These are phyloP conservation scores for Plecotus auritus DNA, from an alignment of 2,113 vertebrate genomes.

Conservation along the genomic window DNA sequence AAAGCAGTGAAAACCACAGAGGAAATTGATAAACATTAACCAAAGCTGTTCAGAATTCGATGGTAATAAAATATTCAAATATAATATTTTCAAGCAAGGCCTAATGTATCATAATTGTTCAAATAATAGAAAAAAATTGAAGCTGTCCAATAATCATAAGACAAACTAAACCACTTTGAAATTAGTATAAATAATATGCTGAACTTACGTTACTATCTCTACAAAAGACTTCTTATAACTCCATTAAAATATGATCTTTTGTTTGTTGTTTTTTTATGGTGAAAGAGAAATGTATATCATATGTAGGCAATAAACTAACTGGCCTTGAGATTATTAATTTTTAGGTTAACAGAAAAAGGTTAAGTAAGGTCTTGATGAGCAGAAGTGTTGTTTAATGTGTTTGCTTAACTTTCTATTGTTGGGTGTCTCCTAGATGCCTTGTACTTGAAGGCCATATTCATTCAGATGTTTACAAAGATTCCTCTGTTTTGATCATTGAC, in stretches of 20 bases:
- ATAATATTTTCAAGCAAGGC: background rate
- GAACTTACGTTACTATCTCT: background rate
- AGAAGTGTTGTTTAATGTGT: background rate
- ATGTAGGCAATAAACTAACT: background rate
- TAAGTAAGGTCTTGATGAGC: background rate
- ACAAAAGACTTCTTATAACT: background rate
- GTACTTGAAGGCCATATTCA: background rate
- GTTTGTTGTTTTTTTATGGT: background rate
- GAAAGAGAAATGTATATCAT: background rate
- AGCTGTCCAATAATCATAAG: background rate
- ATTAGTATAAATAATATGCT: background rate
- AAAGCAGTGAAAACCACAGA: background rate
- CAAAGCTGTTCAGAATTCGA: background rate
- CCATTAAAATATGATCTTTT: background rate
- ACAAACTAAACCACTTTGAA: background rate
- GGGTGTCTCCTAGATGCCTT: background rate
- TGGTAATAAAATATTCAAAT: background rate
- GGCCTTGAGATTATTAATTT: background rate
- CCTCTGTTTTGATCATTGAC: background rate
- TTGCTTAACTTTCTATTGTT: background rate
- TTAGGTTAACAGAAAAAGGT: background rate
- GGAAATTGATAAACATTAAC: background rate
- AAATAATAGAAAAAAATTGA: background rate
- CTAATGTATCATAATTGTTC: background rate
- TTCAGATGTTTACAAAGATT: constrained; percentile 9